Base-by-base conservation (phyloP, 2,113 vertebrate species). In the Circaetus gallicus region DNA sequence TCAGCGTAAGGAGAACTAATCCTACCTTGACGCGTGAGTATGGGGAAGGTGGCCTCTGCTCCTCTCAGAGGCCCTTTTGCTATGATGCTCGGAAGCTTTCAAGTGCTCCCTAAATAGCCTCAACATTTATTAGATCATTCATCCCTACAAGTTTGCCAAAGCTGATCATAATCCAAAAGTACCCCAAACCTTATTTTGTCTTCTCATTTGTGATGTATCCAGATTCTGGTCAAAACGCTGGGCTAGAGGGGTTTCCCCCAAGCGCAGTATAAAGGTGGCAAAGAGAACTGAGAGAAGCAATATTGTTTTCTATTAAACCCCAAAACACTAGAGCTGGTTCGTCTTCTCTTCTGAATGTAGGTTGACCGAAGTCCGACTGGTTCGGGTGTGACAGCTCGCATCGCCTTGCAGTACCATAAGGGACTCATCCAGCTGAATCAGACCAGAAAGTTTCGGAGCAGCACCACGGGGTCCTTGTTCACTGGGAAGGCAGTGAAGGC, bases 301-400 rank as follows among this genome's bases (percentile, higher is more conserved):
- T 67, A 42, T 11, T 28, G 11, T 63, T 82, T 77, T 66, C 31
- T 62, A 0, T 63, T 43, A 71, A 94, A 81, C 7, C 19, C 19
- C 72, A 36, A 32, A 79, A 42, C 14, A 22, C 26, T 24, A 20
- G 31, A 82, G 49, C 21, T 70, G 42, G 18, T 69, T 85, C 2
- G 11, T 88, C 31, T 32, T 77, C 80, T 89, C 7, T 86, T 70
- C 34, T 92, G 25, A 58, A 40, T 83, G 7, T 62, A 99, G 99
- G 99, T 99, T 82, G 99, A 99, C 95, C 98, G 99, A 82, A 99
- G 99, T 85, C 99, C 99, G 0, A 99, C 99, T 0, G 99, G 99
- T 32, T 99, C 99, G 0, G 99, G 99, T 21, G 99, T 99, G 86
- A 99, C 99, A 1, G 99, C 99, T 62, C 98, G 99, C 65, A 98